Conservation (phyloP, 2,888 invertebrate genomes). For the Calliphora vomitoria region DNA sequence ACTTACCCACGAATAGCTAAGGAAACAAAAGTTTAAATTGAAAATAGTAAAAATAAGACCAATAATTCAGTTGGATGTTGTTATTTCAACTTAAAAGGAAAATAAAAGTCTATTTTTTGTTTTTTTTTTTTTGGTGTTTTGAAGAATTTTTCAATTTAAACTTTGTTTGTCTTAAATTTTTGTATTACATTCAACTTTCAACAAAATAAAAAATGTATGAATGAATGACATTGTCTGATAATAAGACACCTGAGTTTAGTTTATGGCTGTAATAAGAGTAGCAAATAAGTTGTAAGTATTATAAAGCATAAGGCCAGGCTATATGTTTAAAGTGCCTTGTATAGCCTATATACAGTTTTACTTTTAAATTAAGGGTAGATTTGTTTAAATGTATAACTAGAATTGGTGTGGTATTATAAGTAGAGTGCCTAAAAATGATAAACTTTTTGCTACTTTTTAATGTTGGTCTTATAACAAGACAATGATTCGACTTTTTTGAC, state of each 20-base stretch:
- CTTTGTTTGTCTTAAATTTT: slow-evolving; percentile 45
- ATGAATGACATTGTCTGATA: slow-evolving; percentile 10
- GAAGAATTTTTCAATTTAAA: slow-evolving; percentile 58
- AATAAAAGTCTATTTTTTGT: neutral
- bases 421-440: neutral
- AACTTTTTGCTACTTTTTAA: neutral
- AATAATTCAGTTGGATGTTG: slow-evolving; percentile 17
- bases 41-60: slow-evolving; percentile 31
- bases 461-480: slow-evolving; percentile 21
- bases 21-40: slow-evolving; percentile 11
- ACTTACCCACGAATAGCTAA: neutral
- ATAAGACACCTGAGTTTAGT: slow-evolving; percentile 46
- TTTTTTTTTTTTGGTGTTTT: slow-evolving; percentile 16
- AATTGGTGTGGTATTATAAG: slow-evolving; percentile 19
- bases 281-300: neutral
- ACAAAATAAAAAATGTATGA: neutral
- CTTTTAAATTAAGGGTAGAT: neutral
- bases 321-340: no score
- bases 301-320: neutral
- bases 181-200: neutral
- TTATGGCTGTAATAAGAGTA: slow-evolving; percentile 1
- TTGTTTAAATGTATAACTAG: neutral
- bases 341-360: no score
- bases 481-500: slow-evolving; percentile 40
- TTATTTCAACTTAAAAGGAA: slow-evolving; percentile 13